Evolutionary conservation across 2,888 invertebrate species (phyloP), one percentile per base, ranked within the genome.

Genomic region (Idaea dimidiata): DNA sequence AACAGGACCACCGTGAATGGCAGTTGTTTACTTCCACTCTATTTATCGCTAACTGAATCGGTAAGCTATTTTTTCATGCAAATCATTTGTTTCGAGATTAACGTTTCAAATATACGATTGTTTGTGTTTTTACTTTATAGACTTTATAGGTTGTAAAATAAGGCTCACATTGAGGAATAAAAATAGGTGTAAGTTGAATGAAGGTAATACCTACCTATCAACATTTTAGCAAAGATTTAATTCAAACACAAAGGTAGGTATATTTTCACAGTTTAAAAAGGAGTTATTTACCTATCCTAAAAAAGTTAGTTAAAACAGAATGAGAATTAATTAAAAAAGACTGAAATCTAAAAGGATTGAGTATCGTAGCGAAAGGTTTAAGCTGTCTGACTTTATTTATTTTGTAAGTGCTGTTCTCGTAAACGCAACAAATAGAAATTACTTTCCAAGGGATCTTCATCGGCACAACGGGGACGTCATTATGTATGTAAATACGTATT

Each of bases 401-500:
- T 67, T 64, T 62, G 64, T 16, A 61, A 66, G 65, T 63, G 66
- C 14, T 69, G 65, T 69, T 65, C 66, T 60, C 62, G 68, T 68
- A 68, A 72, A 70, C 67, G 69, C 66, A 69, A 69, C 68, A 70
- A 68, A 70, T 68, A 72, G 67, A 70, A 68, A 70, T 70, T 68
- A 70, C 67, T 72, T 68, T 66, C 68, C 57, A 63, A 62, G 65
- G 64, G 66, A 70, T 70, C 66, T 70, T 68, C 68, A 72, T 71
- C 69, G 66, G 67, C 72, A 64, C 75, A 62, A 75, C 43, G 76
- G 72, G 76, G 72, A 71, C 74, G 71, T 74, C 75, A 81, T 81
- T 81, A 80, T 73, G 75, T 80, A 80, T 81, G 79, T 78, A 79
- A 82, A 81, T 78, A 79, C 73, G 69, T 75, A 74, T 77, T 74